Evolutionary conservation across 2,797 vertebrate genomes (phyloP).

Genomic region (Falco concolor): DNA sequence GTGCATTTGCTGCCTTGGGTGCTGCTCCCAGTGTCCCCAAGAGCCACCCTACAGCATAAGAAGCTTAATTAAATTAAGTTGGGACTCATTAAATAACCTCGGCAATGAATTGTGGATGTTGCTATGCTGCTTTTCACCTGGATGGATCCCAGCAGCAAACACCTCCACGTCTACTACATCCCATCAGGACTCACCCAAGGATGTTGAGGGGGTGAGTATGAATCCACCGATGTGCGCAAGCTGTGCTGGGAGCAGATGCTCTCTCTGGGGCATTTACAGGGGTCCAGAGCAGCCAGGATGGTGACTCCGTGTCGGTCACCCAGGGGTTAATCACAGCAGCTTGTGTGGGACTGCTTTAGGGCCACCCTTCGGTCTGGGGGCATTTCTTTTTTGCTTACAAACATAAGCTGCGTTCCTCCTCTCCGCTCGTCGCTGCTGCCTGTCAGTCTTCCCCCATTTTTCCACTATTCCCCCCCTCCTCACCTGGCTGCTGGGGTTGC

Average conservation of each 20-base stretch:
- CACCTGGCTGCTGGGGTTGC: not conserved
- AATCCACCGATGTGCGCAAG: not conserved
- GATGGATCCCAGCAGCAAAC: not conserved
- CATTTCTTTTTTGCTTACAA: not conserved
- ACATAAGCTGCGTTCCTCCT: not conserved
- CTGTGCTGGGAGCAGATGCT: fast-evolving
- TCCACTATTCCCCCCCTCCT: not conserved
- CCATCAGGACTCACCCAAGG: not conserved
- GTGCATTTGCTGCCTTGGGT: not conserved
- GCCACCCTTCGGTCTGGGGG: not conserved
- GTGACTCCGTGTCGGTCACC: not conserved
- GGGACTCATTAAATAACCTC: not conserved
- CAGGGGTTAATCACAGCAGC: not conserved
- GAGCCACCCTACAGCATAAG: not conserved
- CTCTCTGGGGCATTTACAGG: not conserved
- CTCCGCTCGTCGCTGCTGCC: not conserved
- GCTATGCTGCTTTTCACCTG: not conserved
- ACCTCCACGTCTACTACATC: not conserved
- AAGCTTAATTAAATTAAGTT: not conserved
- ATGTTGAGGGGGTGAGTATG: not conserved
- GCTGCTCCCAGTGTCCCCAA: not conserved
- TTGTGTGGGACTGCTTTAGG: not conserved
- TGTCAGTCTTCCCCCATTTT: not conserved
- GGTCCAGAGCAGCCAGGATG: fast-evolving
- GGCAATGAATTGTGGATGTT: not conserved